phyloP scores from a whole-genome alignment of 1,140 invertebrate genomes.

The Oryzaephilus surinamensis region DNA sequence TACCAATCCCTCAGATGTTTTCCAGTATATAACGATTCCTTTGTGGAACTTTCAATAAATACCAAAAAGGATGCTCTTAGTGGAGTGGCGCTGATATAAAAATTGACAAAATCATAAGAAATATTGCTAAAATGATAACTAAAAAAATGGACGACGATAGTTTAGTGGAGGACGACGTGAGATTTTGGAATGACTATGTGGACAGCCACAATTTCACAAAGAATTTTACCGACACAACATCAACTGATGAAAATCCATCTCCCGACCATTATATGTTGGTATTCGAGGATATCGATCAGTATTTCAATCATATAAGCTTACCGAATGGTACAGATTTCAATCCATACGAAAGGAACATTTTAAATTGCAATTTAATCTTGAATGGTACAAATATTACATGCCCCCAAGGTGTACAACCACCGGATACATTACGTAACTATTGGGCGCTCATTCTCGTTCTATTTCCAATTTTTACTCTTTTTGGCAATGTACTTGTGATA shows the following conservation, averaged over 20 bases:
- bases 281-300: constrained; percentile 34
- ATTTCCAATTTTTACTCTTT: constrained; percentile 88
- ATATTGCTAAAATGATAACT: constrained; percentile 10
- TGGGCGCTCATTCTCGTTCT: constrained; percentile 57
- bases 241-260: constrained; percentile 14
- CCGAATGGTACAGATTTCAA: constrained; percentile 17
- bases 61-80: constrained; percentile 10
- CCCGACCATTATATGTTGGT: constrained; percentile 26
- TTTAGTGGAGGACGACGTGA: constrained; percentile 8
- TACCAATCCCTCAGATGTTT: constrained; percentile 5
- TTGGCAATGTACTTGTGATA: constrained; percentile 95
- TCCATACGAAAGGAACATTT: constrained; percentile 17
- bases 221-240: constrained; percentile 5
- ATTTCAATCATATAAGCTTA: constrained; percentile 29
- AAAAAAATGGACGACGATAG: constrained; percentile 12
- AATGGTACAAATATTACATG: constrained; percentile 26
- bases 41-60: constrained; percentile 11
- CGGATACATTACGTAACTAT: constrained; percentile 23
- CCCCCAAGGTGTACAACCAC: constrained; percentile 1
- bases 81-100: too few relatives aligned
- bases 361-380: constrained; percentile 22
- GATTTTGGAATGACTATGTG: constrained; percentile 18
- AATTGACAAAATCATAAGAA: constrained; percentile 8
- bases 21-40: constrained; percentile 6
- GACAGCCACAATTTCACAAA: constrained; percentile 19